phyloP scores from a whole-genome alignment of 2,888 invertebrate genomes.

The Cerastis leucographa region DNA sequence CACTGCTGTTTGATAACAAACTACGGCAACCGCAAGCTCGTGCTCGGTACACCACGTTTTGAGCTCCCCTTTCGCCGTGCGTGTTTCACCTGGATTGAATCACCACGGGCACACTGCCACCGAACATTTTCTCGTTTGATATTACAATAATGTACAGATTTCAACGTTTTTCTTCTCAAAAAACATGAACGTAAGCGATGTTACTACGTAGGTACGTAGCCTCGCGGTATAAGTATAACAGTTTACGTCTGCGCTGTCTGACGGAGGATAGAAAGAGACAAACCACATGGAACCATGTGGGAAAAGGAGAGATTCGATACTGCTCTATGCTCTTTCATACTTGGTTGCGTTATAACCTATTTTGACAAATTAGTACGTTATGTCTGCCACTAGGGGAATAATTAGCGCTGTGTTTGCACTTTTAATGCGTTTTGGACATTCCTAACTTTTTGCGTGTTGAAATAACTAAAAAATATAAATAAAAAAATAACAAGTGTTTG shows the following conservation, averaged over 20 bases:
- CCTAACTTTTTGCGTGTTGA: constrained; percentile 9
- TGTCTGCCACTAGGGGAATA: constrained; percentile 85
- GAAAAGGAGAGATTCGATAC: constrained; percentile 77
- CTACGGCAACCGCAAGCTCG: constrained; percentile 73
- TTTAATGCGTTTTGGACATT: constrained; percentile 73
- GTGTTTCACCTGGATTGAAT: constrained; percentile 82
- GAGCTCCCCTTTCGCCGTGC: constrained; percentile 69
- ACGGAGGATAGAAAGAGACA: constrained; percentile 66
- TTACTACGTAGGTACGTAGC: constrained; percentile 86
- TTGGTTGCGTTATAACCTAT: constrained; percentile 84
- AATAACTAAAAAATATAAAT: constrained; percentile 1
- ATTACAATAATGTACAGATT: constrained; percentile 66
- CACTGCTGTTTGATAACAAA: constrained; percentile 85
- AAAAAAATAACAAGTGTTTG: neutral
- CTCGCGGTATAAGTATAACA: constrained; percentile 79
- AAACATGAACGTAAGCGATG: constrained; percentile 83
- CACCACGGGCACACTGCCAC: constrained; percentile 73
- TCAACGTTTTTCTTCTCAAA: constrained; percentile 75
- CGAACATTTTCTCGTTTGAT: constrained; percentile 79
- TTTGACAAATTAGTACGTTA: constrained; percentile 88
- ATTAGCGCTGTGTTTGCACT: constrained; percentile 72
- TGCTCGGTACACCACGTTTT: constrained; percentile 77
- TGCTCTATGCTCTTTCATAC: constrained; percentile 63
- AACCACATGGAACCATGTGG: constrained; percentile 32
- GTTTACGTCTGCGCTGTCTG: constrained; percentile 73